Percentiles rank a stretch among this genome's conserved stretches.
These are phyloP conservation scores for Tympanuchus pallidicinctus DNA, from an alignment of 2,113 vertebrate genomes.

Conservation along the genomic window DNA sequence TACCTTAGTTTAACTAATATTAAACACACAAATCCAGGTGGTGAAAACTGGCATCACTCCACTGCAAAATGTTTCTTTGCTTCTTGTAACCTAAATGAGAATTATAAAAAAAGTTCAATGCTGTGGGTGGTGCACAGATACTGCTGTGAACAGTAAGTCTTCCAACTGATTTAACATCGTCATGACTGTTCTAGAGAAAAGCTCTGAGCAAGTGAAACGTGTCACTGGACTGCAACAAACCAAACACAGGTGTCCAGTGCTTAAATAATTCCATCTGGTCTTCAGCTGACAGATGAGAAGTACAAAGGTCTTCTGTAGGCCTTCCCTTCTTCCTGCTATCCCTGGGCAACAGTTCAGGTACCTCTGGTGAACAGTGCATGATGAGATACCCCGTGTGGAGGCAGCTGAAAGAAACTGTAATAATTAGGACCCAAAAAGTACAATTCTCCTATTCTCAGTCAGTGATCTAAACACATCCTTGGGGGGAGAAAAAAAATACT, in stretches of 20 bases:
- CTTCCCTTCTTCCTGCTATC: background rate
- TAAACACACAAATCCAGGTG: background rate
- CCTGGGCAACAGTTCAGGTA: background rate
- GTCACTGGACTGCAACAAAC: background rate
- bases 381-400: rapidly evolving
- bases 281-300: background rate
- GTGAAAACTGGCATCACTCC: rapidly evolving
- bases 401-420: background rate
- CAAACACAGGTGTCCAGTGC: background rate
- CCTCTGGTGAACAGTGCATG: background rate
- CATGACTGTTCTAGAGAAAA: background rate
- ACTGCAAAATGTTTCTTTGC: background rate
- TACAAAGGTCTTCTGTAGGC: background rate
- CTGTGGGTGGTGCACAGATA: background rate
- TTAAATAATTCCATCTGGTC: background rate
- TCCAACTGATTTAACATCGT: background rate
- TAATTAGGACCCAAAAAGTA: background rate
- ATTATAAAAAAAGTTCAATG: background rate
- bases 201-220: background rate
- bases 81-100: background rate
- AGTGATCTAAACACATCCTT: rapidly evolving
- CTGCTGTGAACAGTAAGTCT: background rate
- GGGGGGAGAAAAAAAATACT: background rate
- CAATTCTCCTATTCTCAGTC: background rate
- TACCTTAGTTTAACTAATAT: background rate